These are phyloP conservation scores for Dendrocincla fuliginosa DNA, from an alignment of 2,797 vertebrate genomes.

Conservation along the genomic window DNA sequence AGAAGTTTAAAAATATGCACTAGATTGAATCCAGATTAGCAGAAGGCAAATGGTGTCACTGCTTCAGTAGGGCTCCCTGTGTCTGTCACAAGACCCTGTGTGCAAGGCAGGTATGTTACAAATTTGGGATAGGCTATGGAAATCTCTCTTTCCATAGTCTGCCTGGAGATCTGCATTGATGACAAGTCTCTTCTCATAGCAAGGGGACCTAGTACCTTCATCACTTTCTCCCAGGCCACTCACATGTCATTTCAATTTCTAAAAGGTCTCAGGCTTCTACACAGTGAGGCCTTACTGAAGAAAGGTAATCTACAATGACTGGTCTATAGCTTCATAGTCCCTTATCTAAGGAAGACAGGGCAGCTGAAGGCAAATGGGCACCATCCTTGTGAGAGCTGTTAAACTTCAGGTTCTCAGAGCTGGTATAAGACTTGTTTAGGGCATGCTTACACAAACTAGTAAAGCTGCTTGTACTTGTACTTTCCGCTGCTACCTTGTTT, in stretches of 20 bases:
- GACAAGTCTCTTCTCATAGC: neutral
- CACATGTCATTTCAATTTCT: neutral
- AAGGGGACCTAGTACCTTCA: neutral
- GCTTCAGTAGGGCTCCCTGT: neutral
- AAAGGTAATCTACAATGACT: rapidly evolving
- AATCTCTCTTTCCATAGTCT: neutral
- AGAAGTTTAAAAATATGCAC: neutral
- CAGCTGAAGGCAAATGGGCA: neutral
- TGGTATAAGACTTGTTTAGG: neutral
- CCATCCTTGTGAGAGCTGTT: neutral
- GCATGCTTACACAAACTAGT: neutral
- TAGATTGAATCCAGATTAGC: neutral
- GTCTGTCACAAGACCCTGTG: neutral
- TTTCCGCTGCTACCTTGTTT: neutral
- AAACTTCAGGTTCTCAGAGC: neutral
- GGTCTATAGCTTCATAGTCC: neutral
- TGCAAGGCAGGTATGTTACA: neutral
- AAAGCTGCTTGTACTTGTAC: neutral
- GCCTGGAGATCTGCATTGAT: neutral
- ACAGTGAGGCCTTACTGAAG: neutral
- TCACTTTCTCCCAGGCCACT: neutral
- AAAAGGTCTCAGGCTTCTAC: neutral
- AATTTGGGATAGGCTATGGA: neutral
- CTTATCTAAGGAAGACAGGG: neutral
- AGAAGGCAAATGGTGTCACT: neutral